Conservation (phyloP, 2,888 invertebrate species). For the Lymantria dispar region DNA sequence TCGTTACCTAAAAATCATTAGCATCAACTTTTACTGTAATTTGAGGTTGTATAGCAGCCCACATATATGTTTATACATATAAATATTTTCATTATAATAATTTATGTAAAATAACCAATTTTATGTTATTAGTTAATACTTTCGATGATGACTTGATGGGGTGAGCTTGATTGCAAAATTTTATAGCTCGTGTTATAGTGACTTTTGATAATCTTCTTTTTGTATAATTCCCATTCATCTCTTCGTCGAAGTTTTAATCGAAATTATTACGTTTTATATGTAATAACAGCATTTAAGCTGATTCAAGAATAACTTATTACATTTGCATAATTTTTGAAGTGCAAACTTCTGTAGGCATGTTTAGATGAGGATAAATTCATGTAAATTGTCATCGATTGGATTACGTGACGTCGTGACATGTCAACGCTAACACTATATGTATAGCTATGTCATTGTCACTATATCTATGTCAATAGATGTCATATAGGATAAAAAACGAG, state of each 20-base stretch:
- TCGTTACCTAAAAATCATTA: slow-evolving; percentile 81
- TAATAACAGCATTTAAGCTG: slow-evolving; percentile 16
- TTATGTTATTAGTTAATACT: slow-evolving; percentile 61
- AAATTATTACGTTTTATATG: slow-evolving; percentile 16
- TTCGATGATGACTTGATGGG: slow-evolving; percentile 53
- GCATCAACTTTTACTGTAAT: slow-evolving; percentile 77
- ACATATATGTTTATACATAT: slow-evolving; percentile 30
- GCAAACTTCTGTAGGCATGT: no score
- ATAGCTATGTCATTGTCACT: no score
- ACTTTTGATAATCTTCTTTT: slow-evolving; percentile 25
- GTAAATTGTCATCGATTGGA: no score
- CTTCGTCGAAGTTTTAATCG: slow-evolving; percentile 14
- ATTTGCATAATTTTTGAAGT: slow-evolving; percentile 6
- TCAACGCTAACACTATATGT: no score
- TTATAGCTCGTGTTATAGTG: slow-evolving; percentile 24
- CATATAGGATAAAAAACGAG: no score
- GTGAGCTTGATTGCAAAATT: slow-evolving; percentile 48
- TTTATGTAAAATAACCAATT: slow-evolving; percentile 72
- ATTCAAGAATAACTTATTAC: background rate
- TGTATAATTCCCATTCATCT: slow-evolving; percentile 22
- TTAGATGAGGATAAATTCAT: no score
- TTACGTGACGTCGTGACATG: no score
- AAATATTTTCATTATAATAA: slow-evolving; percentile 61
- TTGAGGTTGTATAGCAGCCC: slow-evolving; percentile 55
- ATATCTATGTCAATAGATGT: no score